phyloP scores from a whole-genome alignment of 2,113 vertebrate species.

The Eurystomus gularis region DNA sequence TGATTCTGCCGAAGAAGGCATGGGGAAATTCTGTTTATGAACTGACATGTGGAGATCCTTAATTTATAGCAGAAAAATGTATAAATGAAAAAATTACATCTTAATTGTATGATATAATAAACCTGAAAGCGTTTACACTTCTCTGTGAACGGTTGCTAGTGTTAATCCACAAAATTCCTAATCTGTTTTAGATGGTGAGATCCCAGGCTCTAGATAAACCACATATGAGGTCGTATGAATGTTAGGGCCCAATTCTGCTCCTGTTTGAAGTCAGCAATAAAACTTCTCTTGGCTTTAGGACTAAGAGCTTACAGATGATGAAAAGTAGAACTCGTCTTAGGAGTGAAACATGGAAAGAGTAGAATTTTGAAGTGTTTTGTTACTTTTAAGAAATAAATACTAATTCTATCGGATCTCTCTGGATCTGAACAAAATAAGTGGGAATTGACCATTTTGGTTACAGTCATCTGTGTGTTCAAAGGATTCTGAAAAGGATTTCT shows the following conservation, averaged over 20 bases:
- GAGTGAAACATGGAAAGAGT: not conserved
- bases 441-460: not conserved
- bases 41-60: not conserved
- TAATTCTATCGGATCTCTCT: not conserved
- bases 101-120: slow-evolving; percentile 5
- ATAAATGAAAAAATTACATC: not conserved
- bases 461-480: not conserved
- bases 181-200: slow-evolving; percentile 31
- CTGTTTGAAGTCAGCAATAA: slow-evolving; percentile 57
- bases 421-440: not conserved
- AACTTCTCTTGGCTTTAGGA: slow-evolving; percentile 9
- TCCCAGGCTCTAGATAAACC: slow-evolving; percentile 6
- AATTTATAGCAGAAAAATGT: slow-evolving; percentile 1
- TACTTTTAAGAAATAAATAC: not conserved
- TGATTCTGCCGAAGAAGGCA: not conserved
- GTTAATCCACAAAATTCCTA: slow-evolving; percentile 6
- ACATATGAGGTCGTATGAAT: slow-evolving; percentile 17
- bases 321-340: not conserved
- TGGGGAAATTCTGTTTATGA: not conserved
- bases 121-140: not conserved
- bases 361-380: not conserved
- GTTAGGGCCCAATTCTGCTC: slow-evolving; percentile 31
- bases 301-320: slow-evolving; percentile 49
- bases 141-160: not conserved
- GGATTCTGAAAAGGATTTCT: not conserved